phyloP scores from a whole-genome alignment of 2,113 vertebrate species.

The Megaceryle maxima region DNA sequence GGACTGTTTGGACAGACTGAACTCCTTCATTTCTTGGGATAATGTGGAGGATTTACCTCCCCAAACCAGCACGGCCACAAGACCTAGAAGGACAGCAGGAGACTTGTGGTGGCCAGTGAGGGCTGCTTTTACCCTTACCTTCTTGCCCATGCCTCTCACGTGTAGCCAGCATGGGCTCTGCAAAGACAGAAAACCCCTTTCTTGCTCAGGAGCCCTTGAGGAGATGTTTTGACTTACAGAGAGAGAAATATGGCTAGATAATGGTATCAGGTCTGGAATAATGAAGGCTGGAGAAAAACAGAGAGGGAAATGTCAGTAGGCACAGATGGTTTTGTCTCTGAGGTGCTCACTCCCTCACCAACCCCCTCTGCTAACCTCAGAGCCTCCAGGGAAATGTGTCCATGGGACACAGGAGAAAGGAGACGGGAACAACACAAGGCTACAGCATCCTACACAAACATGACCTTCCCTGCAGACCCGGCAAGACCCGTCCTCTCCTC shows the following conservation, averaged over 20 bases:
- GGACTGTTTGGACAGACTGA: background rate
- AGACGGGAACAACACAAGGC: background rate
- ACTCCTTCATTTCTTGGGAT: background rate
- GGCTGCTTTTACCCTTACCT: background rate
- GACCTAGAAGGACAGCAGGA: background rate
- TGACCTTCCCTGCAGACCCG: background rate
- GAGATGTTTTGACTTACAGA: background rate
- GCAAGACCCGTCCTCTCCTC: background rate
- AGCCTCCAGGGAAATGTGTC: background rate
- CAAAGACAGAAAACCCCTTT: background rate
- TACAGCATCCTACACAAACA: background rate
- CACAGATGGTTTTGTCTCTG: background rate
- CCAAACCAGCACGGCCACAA: background rate
- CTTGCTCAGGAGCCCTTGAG: background rate
- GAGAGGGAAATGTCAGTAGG: background rate
- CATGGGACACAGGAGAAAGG: background rate
- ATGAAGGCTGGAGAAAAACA: background rate
- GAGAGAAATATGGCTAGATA: background rate
- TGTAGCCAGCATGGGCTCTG: background rate
- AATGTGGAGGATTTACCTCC: background rate
- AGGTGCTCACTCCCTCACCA: background rate
- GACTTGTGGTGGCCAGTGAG: background rate
- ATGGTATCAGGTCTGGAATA: background rate
- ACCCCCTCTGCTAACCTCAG: background rate
- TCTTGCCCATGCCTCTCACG: fast-evolving